Evolutionary conservation across 2,888 invertebrate species (phyloP), one percentile per base, ranked within the genome.

Genomic region (Nebria brevicollis): DNA sequence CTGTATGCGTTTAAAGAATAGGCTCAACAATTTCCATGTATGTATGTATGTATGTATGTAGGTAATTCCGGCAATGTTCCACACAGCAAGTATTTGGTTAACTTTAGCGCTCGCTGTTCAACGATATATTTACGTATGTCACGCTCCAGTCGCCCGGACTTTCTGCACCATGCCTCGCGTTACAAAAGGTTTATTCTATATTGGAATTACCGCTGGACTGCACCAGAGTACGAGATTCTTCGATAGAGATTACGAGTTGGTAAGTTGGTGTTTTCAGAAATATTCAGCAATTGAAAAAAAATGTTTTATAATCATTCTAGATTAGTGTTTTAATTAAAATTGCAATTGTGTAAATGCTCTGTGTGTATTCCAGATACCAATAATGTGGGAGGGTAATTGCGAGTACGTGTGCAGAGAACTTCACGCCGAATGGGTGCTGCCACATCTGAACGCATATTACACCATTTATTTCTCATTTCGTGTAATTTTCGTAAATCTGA

Each of bases 81-180:
- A 98, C 90, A 97, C 97, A 4, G 96, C 97, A 4, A 96, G 97
- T 85, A 97, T 97, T 83, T 98, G 97, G 97, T 90, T 98, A 85
- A 98, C 98, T 0, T 91, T 98, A 84, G 95, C 96, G 0, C 90
- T 98, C 83, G 98, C 98, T 0, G 95, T 96, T 20, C 98, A 98
- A 89, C 91, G 98, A 87, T 98, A 97, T 90, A 96, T 98, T 86
- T 98, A 97, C 89, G 97, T 98, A 1, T 98, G 97, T 87, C 97
- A 97, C 88, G 96, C 97, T 0, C 94, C 96, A 0, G 92, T 95
- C 83, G 98, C 98, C 0, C 92, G 96, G 82, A 94, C 94, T n/a
- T 94, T 94, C 91, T 94, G 93, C 85, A 93, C 93, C 7, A 91
- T 93, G 91, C 92, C 93, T 0, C 92, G 94, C 81, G 97, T 96